Conservation (phyloP, 2,888 invertebrate species). For the Drepana falcataria region DNA sequence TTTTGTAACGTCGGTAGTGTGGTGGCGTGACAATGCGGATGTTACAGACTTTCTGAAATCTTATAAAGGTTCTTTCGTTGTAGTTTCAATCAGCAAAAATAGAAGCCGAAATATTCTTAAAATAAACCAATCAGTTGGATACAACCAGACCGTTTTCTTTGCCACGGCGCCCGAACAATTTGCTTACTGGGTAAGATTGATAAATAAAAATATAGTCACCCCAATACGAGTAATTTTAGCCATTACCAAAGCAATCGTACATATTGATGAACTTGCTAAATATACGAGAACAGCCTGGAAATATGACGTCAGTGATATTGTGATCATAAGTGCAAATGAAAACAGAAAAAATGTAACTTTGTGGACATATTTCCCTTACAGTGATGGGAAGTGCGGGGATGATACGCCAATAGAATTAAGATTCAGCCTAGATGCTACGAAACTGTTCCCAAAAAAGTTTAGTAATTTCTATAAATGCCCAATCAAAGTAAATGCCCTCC, state of each 20-base stretch:
- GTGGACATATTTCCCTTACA: conserved; percentile 45
- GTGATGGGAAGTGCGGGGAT: conserved; percentile 33
- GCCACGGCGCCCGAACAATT: conserved; percentile 31
- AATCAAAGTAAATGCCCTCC: conserved; percentile 26
- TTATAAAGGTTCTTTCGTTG: conserved; percentile 30
- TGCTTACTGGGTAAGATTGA: conserved; percentile 21
- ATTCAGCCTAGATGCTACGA: conserved; percentile 8
- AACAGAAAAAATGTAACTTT: conserved; percentile 18
- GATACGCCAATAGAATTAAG: conserved; percentile 26
- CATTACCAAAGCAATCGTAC: conserved; percentile 17
- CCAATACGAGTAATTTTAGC: conserved; percentile 38
- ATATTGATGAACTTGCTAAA: conserved; percentile 13
- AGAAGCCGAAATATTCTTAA: conserved; percentile 11
- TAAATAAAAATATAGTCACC: conserved; percentile 25
- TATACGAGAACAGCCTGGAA: conserved; percentile 38
- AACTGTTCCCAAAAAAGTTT: conserved; percentile 42
- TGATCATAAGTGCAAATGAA: conserved; percentile 27
- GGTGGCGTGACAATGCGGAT: conserved; percentile 22
- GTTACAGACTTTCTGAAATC: conserved; percentile 27
- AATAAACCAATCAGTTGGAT: conserved; percentile 20
- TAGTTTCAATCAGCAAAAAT: conserved; percentile 17
- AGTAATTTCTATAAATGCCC: conserved; percentile 46
- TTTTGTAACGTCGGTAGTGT: conserved; percentile 32
- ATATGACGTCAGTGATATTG: conserved; percentile 41
- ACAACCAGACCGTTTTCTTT: conserved; percentile 41